Evolutionary conservation across 2,797 vertebrate species (phyloP), one percentile per base, ranked within the genome.

Genomic region (Eupleurogrammus muticus): DNA sequence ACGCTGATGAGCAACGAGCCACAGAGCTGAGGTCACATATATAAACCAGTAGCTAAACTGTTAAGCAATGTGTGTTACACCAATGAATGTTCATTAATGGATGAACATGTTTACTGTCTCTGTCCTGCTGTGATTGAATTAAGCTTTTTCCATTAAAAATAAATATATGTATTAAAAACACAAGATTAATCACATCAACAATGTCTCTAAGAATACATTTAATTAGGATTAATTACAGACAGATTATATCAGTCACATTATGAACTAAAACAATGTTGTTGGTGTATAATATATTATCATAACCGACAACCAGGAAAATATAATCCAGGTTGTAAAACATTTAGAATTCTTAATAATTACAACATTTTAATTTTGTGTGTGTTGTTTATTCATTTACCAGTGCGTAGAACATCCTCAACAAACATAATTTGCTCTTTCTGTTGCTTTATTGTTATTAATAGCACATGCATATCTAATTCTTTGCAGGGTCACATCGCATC

Each of bases 321-420:
- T 36, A 46, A 20, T 35, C 28, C 44, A 34, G 17, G n/a, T 11
- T 52, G 61, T 64, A 38, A 38, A 34, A 28, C 42, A 24, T 5
- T 9, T 3, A 36, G 35, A 36, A 36, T 36, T 36, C 11, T 12
- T 50, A 20, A 62, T 19, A 50, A 17, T 38, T 48, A 35, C 12
- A 62, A 61, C 46, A 61, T 23, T 13, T 49, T n/a, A n/a, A n/a
- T 52, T 57, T 52, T 28, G 3, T 56, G 17, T 34, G 3, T 36
- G n/a, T 55, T 48, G 20, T 66, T 14, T 24, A 51, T 60, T 82
- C 64, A 59, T 40, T 40, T 38, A 56, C 50, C 55, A 70, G 21
- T 70, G 65, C 77, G 60, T 73, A 63, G 72, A 81, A 82, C 32
- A 35, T 59, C 54, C 73, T 84, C 74, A 84, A 80, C 77, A 87